A percentile compares a stretch with the other conserved stretches of the same genome.
These are phyloP conservation scores for Adineta ricciae DNA, from an alignment of 2,888 invertebrate species.

Conservation along the genomic window DNA sequence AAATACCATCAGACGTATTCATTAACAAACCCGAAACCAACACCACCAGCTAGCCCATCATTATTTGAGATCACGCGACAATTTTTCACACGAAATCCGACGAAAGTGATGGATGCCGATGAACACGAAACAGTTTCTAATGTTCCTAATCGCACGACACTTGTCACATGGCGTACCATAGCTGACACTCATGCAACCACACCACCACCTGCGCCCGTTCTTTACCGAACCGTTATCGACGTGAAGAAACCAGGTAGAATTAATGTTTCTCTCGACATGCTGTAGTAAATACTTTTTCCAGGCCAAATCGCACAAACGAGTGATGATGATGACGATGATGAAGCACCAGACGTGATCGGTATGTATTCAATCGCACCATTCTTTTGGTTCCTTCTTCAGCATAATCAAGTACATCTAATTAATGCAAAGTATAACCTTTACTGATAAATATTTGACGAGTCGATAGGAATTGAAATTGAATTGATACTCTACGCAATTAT, in stretches of 20 bases:
- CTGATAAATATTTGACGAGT: not conserved
- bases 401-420: not conserved
- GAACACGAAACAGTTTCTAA: not conserved
- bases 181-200: not conserved
- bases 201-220: not conserved
- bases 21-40: not conserved
- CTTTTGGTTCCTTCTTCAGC: too few species aligned
- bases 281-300: not conserved
- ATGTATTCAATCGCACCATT: not conserved
- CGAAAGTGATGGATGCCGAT: not conserved
- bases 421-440: not conserved
- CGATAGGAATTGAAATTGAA: not conserved
- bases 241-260: not conserved
- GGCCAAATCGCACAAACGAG: not conserved
- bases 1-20: not conserved
- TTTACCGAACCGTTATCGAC: not conserved
- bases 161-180: not conserved
- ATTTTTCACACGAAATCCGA: not conserved
- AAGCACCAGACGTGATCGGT: not conserved
- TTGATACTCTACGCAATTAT: not conserved
- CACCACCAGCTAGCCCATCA: not conserved
- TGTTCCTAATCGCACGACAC: not conserved
- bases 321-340: not conserved
- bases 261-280: too few species aligned
- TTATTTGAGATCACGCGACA: not conserved